Percentiles rank a stretch among this genome's conserved stretches.
Evolutionary conservation across 2,113 vertebrate genomes (phyloP).

Genomic region (Tauraco erythrolophus): DNA sequence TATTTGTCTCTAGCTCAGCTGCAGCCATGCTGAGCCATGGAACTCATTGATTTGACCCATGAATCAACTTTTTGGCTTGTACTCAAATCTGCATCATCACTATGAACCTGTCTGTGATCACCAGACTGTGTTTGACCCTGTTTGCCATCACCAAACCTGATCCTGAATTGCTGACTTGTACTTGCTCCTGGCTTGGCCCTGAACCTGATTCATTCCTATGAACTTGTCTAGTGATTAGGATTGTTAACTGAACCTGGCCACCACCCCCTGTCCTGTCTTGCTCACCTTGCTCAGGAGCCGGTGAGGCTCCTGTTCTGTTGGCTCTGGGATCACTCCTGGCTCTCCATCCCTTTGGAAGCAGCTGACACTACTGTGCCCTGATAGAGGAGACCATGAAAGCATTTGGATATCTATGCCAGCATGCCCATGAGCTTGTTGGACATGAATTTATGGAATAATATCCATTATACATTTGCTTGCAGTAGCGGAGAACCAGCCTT

Average conservation of each 20-base stretch:
- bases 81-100: fast-evolving
- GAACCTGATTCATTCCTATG: no score
- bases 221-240: not conserved
- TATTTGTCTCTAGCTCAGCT: not conserved
- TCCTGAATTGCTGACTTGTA: not conserved
- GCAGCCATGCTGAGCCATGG: not conserved
- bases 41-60: not conserved
- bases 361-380: not conserved
- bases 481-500: not conserved
- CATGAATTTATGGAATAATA: not conserved
- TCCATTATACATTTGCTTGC: not conserved
- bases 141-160: not conserved
- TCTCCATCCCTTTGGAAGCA: not conserved
- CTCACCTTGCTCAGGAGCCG: not conserved
- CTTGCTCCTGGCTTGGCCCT: not conserved
- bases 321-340: fast-evolving
- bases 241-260: not conserved
- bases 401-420: not conserved
- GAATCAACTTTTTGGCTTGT: not conserved
- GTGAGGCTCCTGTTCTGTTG: not conserved
- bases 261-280: not conserved
- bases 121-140: not conserved
- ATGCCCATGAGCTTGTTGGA: fast-evolving
- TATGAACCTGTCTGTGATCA: fast-evolving
- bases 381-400: not conserved